phyloP scores from a whole-genome alignment of 2,888 invertebrate species.

The Flabesymbios commensalis region DNA sequence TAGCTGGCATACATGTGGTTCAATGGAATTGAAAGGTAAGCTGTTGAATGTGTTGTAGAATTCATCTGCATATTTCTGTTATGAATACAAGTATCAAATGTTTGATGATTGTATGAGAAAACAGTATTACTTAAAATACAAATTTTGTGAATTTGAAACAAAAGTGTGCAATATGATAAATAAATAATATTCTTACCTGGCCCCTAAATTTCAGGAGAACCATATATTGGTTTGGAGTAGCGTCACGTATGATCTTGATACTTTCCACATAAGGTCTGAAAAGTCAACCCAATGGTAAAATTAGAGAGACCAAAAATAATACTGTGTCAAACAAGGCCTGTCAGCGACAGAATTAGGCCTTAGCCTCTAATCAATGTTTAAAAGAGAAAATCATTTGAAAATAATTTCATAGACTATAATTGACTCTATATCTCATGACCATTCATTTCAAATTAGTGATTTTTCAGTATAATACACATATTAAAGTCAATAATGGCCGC shows the following conservation, averaged over 20 bases:
- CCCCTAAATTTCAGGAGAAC: constrained; percentile 81
- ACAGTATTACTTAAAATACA: background rate
- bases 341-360: too few relatives aligned
- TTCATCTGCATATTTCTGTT: constrained; percentile 82
- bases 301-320: background rate
- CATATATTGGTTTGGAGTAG: constrained; percentile 94
- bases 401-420: too few relatives aligned
- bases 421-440: too few relatives aligned
- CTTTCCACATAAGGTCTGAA: constrained; percentile 79
- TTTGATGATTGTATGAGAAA: too few relatives aligned
- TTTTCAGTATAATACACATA: too few relatives aligned
- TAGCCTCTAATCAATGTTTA: too few relatives aligned
- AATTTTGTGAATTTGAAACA: background rate
- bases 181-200: constrained; percentile 61
- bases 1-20: constrained; percentile 88
- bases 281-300: background rate
- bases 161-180: background rate
- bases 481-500: too few relatives aligned
- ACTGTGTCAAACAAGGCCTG: too few relatives aligned
- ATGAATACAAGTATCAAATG: background rate
- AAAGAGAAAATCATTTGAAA: too few relatives aligned
- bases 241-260: constrained; percentile 87
- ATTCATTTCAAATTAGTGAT: too few relatives aligned
- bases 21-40: constrained; percentile 87
- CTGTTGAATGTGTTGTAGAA: constrained; percentile 94